phyloP scores from a whole-genome alignment of 2,888 invertebrate genomes.

The Calliphora vomitoria region DNA sequence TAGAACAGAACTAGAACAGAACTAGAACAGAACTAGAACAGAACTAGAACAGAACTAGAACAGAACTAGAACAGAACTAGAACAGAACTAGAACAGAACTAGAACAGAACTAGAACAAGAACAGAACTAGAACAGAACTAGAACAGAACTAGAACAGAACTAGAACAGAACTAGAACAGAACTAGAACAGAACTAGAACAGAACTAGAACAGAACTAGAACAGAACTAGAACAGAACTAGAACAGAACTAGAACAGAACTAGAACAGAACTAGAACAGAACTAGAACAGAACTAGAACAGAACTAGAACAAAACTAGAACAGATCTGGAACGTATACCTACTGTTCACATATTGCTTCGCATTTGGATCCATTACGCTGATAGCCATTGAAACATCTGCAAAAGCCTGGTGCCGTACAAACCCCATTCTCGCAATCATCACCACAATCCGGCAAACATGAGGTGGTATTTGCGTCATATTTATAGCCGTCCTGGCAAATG shows the following conservation, averaged over 20 bases:
- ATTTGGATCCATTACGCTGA: constrained; percentile 77
- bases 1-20: not conserved
- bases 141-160: constrained; percentile 3
- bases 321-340: constrained; percentile 38
- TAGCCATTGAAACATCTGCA: constrained; percentile 84
- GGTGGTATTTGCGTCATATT: constrained; percentile 79
- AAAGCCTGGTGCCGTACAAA: constrained; percentile 82
- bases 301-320: not conserved
- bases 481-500: constrained; percentile 85
- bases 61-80: not conserved
- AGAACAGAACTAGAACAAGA: not conserved
- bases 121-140: not conserved
- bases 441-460: constrained; percentile 81
- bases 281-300: not conserved
- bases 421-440: constrained; percentile 82
- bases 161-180: constrained; percentile 7
- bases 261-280: too few relatives aligned
- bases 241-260: too few relatives aligned
- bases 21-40: not conserved
- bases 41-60: not conserved
- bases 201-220: too few relatives aligned
- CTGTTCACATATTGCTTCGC: constrained; percentile 80
- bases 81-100: not conserved
- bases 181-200: not conserved
- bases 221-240: too few relatives aligned